Evolutionary conservation across 2,113 vertebrate genomes (phyloP), one percentile per base, ranked within the genome.

Genomic region (Recurvirostra avosetta): DNA sequence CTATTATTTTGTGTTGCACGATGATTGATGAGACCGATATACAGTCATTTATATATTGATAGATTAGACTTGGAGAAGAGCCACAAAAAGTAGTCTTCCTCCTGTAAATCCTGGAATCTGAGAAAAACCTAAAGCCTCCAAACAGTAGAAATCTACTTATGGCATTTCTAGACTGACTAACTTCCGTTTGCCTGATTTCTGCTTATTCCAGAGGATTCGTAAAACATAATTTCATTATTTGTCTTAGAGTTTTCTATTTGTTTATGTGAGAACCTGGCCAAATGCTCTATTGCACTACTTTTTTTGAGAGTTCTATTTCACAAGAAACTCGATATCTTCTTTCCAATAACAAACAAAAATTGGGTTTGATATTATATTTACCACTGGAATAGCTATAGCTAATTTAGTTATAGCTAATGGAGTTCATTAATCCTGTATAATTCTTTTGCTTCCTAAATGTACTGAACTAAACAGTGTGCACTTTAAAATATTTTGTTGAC

Each of bases 271-370:
- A 90, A 94, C 19, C 19, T 91, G 71, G 27, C 21, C 40, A 80
- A 94, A 92, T 92, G 43, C 45, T 96, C 72, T 83, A 88, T 90
- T 84, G 75, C 94, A 74, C 89, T 70, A 68, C 47, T 59, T 61
- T 94, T 94, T 92, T 92, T 59, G 94, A 83, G 79, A 90, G 81
- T 83, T 86, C 38, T 87, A 79, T 93, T 96, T 93, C 59, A 90
- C 70, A 53, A 83, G 84, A 89, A 93, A 94, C 52, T 96, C 77
- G 3, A 85, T 96, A 95, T 85, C 66, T 58, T 86, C 76, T 86
- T 88, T 95, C 47, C 56, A 77, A 38, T 40, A 94, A 40, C 34
- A 91, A 95, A 89, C 34, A 77, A 77, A 95, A 95, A 65, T 55
- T 73, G 11, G 6, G 23, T 88, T 76, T 91, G 40, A 53, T 92